These are phyloP conservation scores for Lophius americanus DNA, from an alignment of 2,797 vertebrate species.

Conservation along the genomic window DNA sequence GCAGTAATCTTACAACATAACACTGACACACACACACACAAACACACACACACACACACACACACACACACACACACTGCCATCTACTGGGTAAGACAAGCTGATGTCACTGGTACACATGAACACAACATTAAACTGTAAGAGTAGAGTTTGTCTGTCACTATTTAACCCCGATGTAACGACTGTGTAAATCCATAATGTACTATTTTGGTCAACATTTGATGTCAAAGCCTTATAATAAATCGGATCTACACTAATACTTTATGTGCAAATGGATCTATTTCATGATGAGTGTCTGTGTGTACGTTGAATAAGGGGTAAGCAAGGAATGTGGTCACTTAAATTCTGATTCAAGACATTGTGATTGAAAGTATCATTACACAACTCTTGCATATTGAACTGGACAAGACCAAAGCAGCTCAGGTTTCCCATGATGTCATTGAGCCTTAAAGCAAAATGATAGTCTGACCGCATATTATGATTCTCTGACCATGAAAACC, in stretches of 20 bases:
- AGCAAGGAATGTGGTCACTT: too few species aligned
- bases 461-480: too few species aligned
- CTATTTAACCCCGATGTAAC: conserved; percentile 5
- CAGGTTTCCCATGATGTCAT: too few species aligned
- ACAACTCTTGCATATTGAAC: too few species aligned
- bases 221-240: conserved; percentile 54
- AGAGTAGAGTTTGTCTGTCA: background rate
- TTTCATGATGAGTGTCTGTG: background rate
- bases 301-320: background rate
- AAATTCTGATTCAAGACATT: too few species aligned
- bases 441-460: too few species aligned
- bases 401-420: too few species aligned
- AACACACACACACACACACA: conserved; percentile 39
- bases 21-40: conserved; percentile 39
- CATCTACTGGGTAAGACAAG: conserved; percentile 66
- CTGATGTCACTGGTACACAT: conserved; percentile 16
- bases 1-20: conserved; percentile 6
- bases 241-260: conserved; percentile 48
- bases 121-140: background rate
- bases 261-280: conserved; percentile 1
- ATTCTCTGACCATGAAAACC: too few species aligned
- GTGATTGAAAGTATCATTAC: too few species aligned
- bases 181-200: conserved; percentile 22
- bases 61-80: conserved; percentile 47
- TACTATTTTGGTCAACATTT: conserved; percentile 22